Base-by-base conservation (phyloP, 1,140 invertebrate genomes). In the Wiebesia pumilae region DNA sequence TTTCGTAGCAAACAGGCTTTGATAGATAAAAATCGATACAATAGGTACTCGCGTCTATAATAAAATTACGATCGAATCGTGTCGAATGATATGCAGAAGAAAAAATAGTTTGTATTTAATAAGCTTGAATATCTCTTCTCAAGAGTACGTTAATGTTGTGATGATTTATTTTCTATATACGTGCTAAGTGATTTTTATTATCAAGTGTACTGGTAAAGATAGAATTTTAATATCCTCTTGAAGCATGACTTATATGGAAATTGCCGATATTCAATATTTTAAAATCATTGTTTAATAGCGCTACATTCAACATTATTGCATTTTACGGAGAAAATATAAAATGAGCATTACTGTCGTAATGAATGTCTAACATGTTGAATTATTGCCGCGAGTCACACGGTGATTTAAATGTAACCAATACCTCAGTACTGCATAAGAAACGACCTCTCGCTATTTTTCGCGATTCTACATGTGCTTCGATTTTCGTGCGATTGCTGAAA, bases 101-200 rank as follows among this genome's bases (percentile, higher is more conserved):
- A 75, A 43, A 75, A 38, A 71, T 16, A 38, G 38, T 38, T 71
- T 71, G 69, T 71, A 38, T 38, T 33, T 71, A 71, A 71, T 38
- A 24, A 33, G 69, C 69, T 71, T 16, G 35, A 30, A 71, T 71
- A 16, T 71, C 38, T 38, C n/a, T 35, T 71, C 69, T 71, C 40
- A 71, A 71, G n/a, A 35, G 69, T 75, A 75, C 43, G 71, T 75
- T 75, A 75, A 75, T 71, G 35, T 35, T 24, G 35, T 7, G 69
- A 71, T 38, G 69, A 71, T 71, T 71, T 71, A 71, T 71, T 38
- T 38, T 71, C 69, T 38, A 71, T 19, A 38, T 71, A 30, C 21
- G 16, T 30, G 40, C 30, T 71, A 71, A 38, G 30, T 71, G 69
- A 16, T 38, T 71, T 67, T 71, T 71, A 71, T 71, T 71, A 71